Percentiles rank a stretch among this genome's conserved stretches.
These are phyloP conservation scores for Myiothlypis coronata DNA, from an alignment of 2,797 vertebrate genomes.

Conservation along the genomic window DNA sequence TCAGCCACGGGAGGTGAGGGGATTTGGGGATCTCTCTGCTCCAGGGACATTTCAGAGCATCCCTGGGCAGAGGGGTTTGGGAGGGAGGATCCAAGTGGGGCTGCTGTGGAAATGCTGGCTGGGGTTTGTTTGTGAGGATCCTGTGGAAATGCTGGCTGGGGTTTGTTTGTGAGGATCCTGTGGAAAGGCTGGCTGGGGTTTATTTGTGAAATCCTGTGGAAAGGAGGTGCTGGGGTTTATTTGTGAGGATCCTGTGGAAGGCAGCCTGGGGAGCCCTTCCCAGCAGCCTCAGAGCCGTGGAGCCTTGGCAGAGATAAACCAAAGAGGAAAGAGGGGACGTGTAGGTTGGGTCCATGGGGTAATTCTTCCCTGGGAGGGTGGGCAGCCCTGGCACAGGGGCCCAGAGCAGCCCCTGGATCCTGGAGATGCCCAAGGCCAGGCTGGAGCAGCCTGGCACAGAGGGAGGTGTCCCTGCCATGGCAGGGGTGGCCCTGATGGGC, in stretches of 20 bases:
- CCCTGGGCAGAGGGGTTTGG: background rate
- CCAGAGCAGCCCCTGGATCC: background rate
- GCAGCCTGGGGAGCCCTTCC: background rate
- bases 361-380: background rate
- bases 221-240: too few species aligned
- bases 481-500: background rate
- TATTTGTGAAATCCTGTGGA: too few species aligned
- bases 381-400: background rate
- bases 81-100: background rate
- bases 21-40: background rate
- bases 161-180: too few species aligned
- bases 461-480: background rate
- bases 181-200: too few species aligned
- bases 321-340: background rate
- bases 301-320: background rate
- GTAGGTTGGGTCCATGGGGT: background rate
- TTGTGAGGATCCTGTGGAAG: too few species aligned
- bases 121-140: background rate
- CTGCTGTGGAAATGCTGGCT: background rate
- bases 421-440: background rate
- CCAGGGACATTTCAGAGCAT: background rate
- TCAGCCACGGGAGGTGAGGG: background rate
- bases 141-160: background rate
- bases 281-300: background rate
- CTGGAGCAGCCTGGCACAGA: fast-evolving